Base-by-base conservation (phyloP, 2,888 invertebrate genomes). In the Galerucella pusilla region DNA sequence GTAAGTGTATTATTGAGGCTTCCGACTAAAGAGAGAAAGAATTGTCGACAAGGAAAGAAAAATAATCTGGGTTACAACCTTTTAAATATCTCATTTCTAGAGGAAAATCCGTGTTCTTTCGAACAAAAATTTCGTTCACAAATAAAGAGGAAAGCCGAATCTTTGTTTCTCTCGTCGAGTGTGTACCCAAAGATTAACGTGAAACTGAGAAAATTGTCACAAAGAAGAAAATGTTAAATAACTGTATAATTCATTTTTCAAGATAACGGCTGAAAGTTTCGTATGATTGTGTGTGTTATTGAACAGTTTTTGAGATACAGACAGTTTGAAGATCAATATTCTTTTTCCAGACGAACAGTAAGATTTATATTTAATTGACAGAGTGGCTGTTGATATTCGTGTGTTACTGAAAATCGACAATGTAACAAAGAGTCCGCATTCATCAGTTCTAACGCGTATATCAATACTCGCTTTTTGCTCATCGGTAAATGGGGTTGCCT, bases 1-100 rank as follows among this genome's bases (percentile, higher is more conserved):
- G 2, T 0, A 4, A 67, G 72, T 72, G 67, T 72, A 72, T 67
- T 72, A 72, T 72, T 66, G 67, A 64, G 67, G 72, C 72, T 59
- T 57, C 49, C 59, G 71, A 63, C 54, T 65, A 46, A 20, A 71
- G 52, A 66, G 42, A 42, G 63, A 64, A 64, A 64, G 45, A 71
- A n/a, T 54, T 54, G 46, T 28, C 45, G 66, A 72, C 7, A n/a
- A 66, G 25, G 72, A 72, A 11, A 42, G 60, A 66, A 60, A 6
- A 65, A 71, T 72, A 72, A 72, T 72, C 72, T 67, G 67, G 72
- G 72, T 72, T 72, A 72, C 66, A 72, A 60, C 72, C 66, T 72
- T 72, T 72, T 72, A 72, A 72, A 72, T 66, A 60, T 72, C 66
- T 66, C 67, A 72, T 72, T 72, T 72, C 54, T 49, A 60, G 60